phyloP scores from a whole-genome alignment of 2,797 vertebrate genomes.

The Dipus sagitta region DNA sequence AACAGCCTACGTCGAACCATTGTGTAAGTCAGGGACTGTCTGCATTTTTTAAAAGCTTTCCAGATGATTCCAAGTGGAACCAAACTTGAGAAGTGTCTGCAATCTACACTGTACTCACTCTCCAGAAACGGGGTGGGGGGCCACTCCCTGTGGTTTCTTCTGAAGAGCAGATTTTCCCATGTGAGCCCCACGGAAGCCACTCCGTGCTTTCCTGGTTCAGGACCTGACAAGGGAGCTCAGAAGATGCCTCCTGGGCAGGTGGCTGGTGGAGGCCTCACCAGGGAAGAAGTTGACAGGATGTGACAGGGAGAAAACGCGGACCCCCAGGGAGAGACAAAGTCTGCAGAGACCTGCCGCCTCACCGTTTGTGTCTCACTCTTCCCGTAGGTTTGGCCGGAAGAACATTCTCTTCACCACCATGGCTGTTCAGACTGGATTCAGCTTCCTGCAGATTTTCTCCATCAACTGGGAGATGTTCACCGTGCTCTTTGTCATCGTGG shows the following conservation, averaged over 20 bases:
- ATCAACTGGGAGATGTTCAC: conserved; percentile 92
- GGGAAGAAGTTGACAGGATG: not conserved
- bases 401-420: conserved; percentile 89
- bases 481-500: conserved; percentile 89
- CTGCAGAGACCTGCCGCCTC: rapidly evolving
- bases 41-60: not conserved
- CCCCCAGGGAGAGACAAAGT: not conserved
- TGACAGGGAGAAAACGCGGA: not conserved
- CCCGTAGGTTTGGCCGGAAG: conserved; percentile 90
- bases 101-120: not conserved
- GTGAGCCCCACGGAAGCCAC: not conserved
- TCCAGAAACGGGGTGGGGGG: not conserved
- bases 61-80: not conserved
- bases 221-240: not conserved
- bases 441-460: conserved; percentile 91
- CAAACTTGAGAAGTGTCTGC: not conserved
- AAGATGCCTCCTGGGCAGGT: not conserved
- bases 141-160: not conserved
- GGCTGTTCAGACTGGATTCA: conserved; percentile 91
- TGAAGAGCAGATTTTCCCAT: not conserved
- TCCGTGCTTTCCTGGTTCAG: not conserved
- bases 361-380: not conserved
- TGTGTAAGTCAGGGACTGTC: not conserved
- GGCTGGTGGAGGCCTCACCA: not conserved
- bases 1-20: not conserved